phyloP scores from a whole-genome alignment of 1,140 invertebrate species.

The Meloidogyne exigua region DNA sequence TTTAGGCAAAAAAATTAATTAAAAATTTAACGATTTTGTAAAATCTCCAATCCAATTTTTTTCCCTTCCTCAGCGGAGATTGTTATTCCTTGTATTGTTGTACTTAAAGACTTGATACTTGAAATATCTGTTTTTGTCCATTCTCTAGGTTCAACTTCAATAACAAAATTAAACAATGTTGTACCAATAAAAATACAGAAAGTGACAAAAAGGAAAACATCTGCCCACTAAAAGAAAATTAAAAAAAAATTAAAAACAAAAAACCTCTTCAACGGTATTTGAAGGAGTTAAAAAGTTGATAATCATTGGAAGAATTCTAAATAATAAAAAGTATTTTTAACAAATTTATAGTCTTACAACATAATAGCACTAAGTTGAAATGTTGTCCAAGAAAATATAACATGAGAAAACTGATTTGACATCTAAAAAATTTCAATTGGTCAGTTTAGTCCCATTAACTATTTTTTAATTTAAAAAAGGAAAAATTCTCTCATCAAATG shows the following conservation, averaged over 20 bases:
- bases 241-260: not conserved
- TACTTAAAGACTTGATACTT: not conserved
- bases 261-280: not conserved
- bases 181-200: conserved; percentile 8
- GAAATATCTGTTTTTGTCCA: conserved; percentile 5
- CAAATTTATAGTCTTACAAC: not conserved
- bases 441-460: too few species aligned
- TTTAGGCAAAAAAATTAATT: too few species aligned
- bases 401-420: not conserved
- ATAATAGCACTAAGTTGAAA: not conserved
- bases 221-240: not conserved
- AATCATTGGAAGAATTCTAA: conserved; percentile 1
- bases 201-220: conserved; percentile 9
- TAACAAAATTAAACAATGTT: conserved; percentile 22
- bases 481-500: too few species aligned
- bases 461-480: too few species aligned
- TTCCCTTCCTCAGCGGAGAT: not conserved
- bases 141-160: conserved; percentile 17
- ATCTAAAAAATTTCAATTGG: not conserved
- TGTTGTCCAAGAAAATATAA: not conserved
- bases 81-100: not conserved
- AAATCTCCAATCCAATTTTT: not conserved
- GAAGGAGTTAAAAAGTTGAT: not conserved
- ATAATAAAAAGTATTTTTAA: not conserved
- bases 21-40: not conserved